Base-by-base conservation (phyloP, 2,113 vertebrate species). In the Tamias sibiricus region DNA sequence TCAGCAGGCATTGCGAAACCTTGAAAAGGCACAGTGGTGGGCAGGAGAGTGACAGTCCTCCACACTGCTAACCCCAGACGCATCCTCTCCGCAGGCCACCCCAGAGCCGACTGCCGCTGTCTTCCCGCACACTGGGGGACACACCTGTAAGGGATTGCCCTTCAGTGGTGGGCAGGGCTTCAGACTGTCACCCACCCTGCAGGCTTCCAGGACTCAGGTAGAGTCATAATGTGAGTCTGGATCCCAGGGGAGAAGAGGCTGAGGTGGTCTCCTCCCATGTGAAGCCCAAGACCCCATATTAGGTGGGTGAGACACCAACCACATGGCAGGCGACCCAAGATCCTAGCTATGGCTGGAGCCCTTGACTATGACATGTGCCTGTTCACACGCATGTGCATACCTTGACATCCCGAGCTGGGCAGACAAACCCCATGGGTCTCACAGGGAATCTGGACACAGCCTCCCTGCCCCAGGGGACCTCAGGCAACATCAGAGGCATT, bases 401-500 rank as follows among this genome's bases (percentile, higher is more conserved):
- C 44, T 64, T 4, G 20, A 64, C 12, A 12, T 66, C 26, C 68
- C 44, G 6, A 14, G 12, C 14, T 76, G 49, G 30, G 47, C 77
- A 54, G 30, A 76, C 40, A 54, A 59, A 30, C 49, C 32, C 1
- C 44, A 1, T 16, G 42, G 22, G 28, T 30, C 40, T 8, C 0
- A 26, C 0, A 26, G 54, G 54, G 20, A 42, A 6, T 44, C 9
- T n/a, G 13, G 20, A 64, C 74, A 2, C 11, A 1, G 6, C 84
- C 42, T 68, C 49, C 26, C 1, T 0, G 1, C 40, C 40, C 37
- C 8, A n/a, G 69, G 71, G 90, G 44, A 72, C 49, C 75, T 14
- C 69, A 49, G 30, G 37, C 83, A 89, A 83, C 74, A 74, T 72
- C 83, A n/a, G 37, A 76, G 37, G 37, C 66, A 11, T 72, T 59